Evolutionary conservation across 1,140 invertebrate species (phyloP).

Genomic region (Melipona quadrifasciata): DNA sequence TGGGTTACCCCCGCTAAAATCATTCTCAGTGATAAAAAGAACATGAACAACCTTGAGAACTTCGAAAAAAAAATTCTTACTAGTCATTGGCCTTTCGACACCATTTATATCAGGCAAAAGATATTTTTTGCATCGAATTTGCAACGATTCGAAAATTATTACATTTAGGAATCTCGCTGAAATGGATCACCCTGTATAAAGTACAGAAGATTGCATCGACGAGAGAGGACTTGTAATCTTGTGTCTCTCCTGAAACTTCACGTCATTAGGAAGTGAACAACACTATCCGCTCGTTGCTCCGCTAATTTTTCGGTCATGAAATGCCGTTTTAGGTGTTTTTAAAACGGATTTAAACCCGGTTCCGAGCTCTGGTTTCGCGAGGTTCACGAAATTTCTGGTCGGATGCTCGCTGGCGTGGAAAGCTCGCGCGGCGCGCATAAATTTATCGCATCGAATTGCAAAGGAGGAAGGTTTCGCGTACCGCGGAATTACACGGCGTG

Average conservation of each 20-base stretch:
- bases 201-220: not conserved
- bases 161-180: no score
- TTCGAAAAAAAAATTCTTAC: no score
- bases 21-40: no score
- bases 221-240: not conserved
- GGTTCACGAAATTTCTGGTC: not conserved
- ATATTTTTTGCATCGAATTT: no score
- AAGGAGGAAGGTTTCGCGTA: conserved; percentile 36
- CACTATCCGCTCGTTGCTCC: no score
- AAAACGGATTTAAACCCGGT: not conserved
- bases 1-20: no score
- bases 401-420: conserved; percentile 11
- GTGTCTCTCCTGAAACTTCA: not conserved
- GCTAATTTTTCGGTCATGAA: not conserved
- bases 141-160: no score
- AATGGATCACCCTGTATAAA: not conserved
- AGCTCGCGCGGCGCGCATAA: conserved; percentile 26
- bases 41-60: no score
- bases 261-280: not conserved
- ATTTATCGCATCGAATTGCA: conserved; percentile 26
- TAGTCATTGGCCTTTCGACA: no score
- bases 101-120: no score
- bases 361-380: not conserved
- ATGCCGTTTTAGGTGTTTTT: not conserved
- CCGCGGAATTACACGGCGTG: conserved; percentile 33